Base-by-base conservation (phyloP, 2,888 invertebrate genomes). In the Argyresthia goedartella region DNA sequence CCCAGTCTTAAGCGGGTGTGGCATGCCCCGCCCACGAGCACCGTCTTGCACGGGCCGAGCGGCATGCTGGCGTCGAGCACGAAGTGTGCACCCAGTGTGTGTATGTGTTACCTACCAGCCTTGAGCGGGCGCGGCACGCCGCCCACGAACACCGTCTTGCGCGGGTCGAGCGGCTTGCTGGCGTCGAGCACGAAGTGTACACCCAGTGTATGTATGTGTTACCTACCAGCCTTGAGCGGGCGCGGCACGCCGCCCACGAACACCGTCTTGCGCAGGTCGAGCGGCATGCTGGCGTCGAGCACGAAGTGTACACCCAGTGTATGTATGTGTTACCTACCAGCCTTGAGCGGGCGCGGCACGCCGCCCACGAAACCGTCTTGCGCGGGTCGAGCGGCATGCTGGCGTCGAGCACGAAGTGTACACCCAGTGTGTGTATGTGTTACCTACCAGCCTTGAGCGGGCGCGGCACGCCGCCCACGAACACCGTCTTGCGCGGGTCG, bases 161-260 rank as follows among this genome's bases (percentile, higher is more conserved):
- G 90, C 42, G 98, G 98, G 81, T 99, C 99, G 54, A 99, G 89
- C 14, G 97, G 96, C 93, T 98, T 96, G 63, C 96, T 95, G 11
- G 97, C 98, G 85, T 99, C 97, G 67, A 98, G 89, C 56, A 99
- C 98, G 80, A 97, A 99, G 82, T 99, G n/a, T n/a, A n/a, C n/a
- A n/a, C n/a, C n/a, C n/a, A n/a, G n/a, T n/a, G n/a, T n/a, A n/a
- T n/a, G n/a, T n/a, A n/a, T n/a, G n/a, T n/a, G n/a, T n/a, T n/a
- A 46, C 88, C 82, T 74, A 95, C 95, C 93, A 69, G 99, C 99
- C 88, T 98, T 96, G 33, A 99, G 88, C 1, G 99, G 99, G 59
- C 99, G 93, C n/a, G 99, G 99, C 52, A 99, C 99, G 6, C 99
- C 99, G 7, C 99, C 99, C 48, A 99, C 99, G 86, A 99, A 99